Evolutionary conservation across 2,888 invertebrate species (phyloP), one percentile per base, ranked within the genome.

Genomic region (Noctua janthina): DNA sequence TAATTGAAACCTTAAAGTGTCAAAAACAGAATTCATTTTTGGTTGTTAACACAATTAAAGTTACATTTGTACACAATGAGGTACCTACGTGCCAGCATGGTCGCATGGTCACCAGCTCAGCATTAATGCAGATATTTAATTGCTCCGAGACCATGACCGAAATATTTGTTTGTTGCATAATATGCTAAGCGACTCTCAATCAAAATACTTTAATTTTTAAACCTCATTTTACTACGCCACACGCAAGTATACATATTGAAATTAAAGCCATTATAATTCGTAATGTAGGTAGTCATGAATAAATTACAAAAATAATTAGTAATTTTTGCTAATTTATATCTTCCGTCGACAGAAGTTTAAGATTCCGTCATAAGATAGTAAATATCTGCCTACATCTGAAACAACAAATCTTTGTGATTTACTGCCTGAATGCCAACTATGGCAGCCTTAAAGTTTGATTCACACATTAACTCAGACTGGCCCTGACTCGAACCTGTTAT

Each of bases 71-170:
- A 49, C 54, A 62, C 43, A 66, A 66, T 43, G 56, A 76, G 0
- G 10, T 15, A 49, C 11, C 11, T 62, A 54, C 51, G 35, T 23
- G 68, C 8, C 68, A 51, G 29, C 46, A 46, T 69, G 62, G 68
- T 35, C 54, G 51, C 43, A 46, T 83, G 76, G 76, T 56, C 83
- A 66, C 70, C 72, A 54, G 13, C 62, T 66, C 73, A 64, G n/a
- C 54, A 74, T 66, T 54, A 59, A 59, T 17, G 74, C 59, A 78
- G 59, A 75, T 78, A 78, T 71, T 75, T 72, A 84, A 84, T 84
- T 67, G 17, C n/a, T 70, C 23, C n/a, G 10, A 74, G 86, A 74
- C 88, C 86, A n/a, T 86, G 86, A 88, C 86, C 88, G 82, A 62
- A 74, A 76, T 88, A 74, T 54, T 39, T 62, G 51, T 64, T 23